Base-by-base conservation (phyloP, 92 coral and sea anemone species). In the Epizoanthus scotinus region DNA sequence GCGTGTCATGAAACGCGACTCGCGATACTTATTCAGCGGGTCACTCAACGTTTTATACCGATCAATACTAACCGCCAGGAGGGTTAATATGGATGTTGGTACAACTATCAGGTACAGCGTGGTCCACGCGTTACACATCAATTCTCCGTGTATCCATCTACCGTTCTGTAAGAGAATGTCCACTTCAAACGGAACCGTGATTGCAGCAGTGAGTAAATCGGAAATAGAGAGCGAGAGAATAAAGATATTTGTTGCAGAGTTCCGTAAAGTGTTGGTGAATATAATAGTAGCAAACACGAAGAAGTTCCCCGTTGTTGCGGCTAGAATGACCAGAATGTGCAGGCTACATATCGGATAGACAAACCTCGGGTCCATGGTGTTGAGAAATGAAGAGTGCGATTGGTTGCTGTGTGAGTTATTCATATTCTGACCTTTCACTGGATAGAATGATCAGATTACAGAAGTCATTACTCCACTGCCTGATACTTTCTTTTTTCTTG, bases 51-150 rank as follows among this genome's bases (percentile, higher is more conserved):
- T 87, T 86, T 95, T 93, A 85, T 94, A 95, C 12, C 99, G 94
- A 53, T 95, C 99, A 5, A 89, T 89, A 86, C 98, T 95, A 61
- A 91, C 94, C 25, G 90, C 96, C 20, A 94, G 84, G 29, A 91
- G 91, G 88, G 92, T 95, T 88, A 94, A 82, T 44, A 95, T 93
- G 0, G 99, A 95, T 6, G 94, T 91, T 62, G 98, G 99, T n/a
- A 95, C 98, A 8, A 91, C 90, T 73, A 91, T 83, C 12, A 95
- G 90, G 77, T 95, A 95, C 25, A 91, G 83, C 2, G 95, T 91
- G 1, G 99, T 95, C 99, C 99, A 95, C 9, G 85, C 84, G 22
- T 88, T 70, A 66, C 99, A 95, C 42, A 87, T 70, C 6, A 82
- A 69, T 64, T 70, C 79, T 19, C 95, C 88, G 52, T 91, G 95